A percentile compares a stretch with the other conserved stretches of the same genome.
Evolutionary conservation across 2,888 invertebrate genomes (phyloP).

Genomic region (Penaeus monodon): DNA sequence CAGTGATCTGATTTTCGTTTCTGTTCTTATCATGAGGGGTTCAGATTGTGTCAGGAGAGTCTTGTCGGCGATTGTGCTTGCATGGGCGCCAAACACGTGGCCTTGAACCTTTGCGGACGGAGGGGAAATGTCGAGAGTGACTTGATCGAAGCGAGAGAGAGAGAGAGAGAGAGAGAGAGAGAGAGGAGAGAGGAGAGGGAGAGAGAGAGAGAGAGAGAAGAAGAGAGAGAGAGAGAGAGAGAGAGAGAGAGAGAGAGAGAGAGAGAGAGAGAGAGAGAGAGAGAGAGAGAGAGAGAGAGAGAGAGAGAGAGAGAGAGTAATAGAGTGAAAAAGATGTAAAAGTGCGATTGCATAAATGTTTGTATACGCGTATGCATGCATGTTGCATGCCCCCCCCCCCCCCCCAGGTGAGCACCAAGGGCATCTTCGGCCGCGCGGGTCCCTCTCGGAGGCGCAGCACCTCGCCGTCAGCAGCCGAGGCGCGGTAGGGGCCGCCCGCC

Average conservation of each 20-base stretch:
- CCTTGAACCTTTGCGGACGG: too few species aligned
- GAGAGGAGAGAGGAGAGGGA: neutral
- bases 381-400: neutral
- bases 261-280: neutral
- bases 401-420: constrained; percentile 6
- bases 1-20: too few species aligned
- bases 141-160: neutral
- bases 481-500: neutral
- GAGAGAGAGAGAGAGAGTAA: neutral
- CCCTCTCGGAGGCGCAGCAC: neutral
- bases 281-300: neutral
- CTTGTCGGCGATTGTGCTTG: too few species aligned
- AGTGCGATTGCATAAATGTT: neutral
- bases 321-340: neutral
- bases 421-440: neutral
- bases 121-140: too few species aligned
- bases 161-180: neutral
- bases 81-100: too few species aligned
- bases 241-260: neutral
- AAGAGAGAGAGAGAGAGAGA: neutral
- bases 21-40: too few species aligned
- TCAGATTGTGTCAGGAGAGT: too few species aligned
- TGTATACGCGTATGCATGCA: neutral
- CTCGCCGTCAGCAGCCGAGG: neutral
- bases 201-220: neutral